Conservation (phyloP, 2,113 vertebrate species). For the Eurypyga helias region DNA sequence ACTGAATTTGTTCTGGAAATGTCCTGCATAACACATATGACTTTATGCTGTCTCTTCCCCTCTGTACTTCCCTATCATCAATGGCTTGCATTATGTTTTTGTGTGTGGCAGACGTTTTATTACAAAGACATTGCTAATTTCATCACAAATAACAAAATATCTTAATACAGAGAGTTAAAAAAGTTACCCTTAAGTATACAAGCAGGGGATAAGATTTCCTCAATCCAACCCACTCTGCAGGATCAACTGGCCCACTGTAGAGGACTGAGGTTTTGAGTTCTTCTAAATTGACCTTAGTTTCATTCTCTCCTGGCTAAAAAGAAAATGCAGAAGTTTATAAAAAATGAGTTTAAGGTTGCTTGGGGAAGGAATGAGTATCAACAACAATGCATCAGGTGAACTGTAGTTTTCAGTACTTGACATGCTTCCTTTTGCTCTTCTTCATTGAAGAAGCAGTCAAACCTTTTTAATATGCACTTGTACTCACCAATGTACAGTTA, state of each 20-base stretch:
- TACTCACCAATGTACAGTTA: conserved; percentile 87
- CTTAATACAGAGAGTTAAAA: background rate
- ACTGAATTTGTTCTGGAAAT: background rate
- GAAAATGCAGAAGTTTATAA: background rate
- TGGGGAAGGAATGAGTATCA: background rate
- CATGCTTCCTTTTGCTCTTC: background rate
- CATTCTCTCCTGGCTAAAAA: conserved; percentile 80
- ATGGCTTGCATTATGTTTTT: background rate
- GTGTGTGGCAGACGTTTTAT: background rate
- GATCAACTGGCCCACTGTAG: conserved; percentile 84
- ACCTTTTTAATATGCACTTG: background rate
- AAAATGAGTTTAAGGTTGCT: background rate
- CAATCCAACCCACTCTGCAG: conserved; percentile 93
- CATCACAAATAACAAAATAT: background rate
- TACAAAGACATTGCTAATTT: background rate
- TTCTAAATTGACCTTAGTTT: conserved; percentile 72
- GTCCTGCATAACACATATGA: background rate
- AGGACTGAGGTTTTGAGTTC: conserved; percentile 81
- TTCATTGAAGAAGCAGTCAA: conserved; percentile 10
- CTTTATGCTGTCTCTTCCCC: background rate
- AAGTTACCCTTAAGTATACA: conserved; percentile 89
- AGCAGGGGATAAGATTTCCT: conserved; percentile 85
- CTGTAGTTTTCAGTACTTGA: background rate
- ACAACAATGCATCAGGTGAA: background rate
- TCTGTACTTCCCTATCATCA: background rate